Evolutionary conservation across 2,113 vertebrate genomes (phyloP).

Genomic region (Arothron firmamentum): DNA sequence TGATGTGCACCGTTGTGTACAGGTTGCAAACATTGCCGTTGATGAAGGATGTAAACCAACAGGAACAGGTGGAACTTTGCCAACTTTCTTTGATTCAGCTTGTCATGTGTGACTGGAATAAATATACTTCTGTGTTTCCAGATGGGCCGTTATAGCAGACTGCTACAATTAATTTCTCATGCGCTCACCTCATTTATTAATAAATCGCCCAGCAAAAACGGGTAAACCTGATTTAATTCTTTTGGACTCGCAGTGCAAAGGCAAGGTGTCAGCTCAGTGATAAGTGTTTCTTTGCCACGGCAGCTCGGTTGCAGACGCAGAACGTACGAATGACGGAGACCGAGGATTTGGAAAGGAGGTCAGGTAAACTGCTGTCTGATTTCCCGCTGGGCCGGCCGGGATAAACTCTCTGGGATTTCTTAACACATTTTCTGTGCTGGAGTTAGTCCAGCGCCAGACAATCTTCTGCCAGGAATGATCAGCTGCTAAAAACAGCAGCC

Average conservation of each 20-base stretch:
- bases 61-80: no score
- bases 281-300: neutral
- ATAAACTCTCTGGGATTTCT: slow-evolving; percentile 41
- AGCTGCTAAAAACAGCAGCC: slow-evolving; percentile 47
- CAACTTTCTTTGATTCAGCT: no score
- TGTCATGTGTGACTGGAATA: no score
- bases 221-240: no score
- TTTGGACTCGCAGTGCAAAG: no score
- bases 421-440: slow-evolving; percentile 11
- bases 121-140: no score
- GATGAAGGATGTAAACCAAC: no score
- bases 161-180: no score
- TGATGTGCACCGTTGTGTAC: neutral
- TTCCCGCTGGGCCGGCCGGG: slow-evolving; percentile 26
- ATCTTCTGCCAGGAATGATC: slow-evolving; percentile 47
- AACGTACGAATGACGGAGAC: neutral
- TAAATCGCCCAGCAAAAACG: no score
- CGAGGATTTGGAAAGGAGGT: slow-evolving; percentile 32
- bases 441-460: slow-evolving; percentile 20
- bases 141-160: no score
- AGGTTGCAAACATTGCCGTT: no score
- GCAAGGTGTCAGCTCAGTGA: neutral
- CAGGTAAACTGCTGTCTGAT: slow-evolving; percentile 37
- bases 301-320: neutral
- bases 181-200: no score